These are phyloP conservation scores for Sphinx pinastri DNA, from an alignment of 2,888 invertebrate genomes.

Conservation along the genomic window DNA sequence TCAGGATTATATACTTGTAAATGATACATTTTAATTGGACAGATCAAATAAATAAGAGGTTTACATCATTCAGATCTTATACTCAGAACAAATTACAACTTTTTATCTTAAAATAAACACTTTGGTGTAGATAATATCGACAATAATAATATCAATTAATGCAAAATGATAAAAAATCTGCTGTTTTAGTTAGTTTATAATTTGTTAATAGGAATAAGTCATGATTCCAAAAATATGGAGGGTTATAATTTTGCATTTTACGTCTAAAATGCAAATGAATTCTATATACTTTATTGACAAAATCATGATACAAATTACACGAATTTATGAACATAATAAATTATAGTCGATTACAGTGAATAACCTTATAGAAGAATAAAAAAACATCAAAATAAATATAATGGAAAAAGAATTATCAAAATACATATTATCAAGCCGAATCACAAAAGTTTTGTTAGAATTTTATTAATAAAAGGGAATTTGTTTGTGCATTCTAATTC, in stretches of 20 bases:
- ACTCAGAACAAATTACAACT: constrained; percentile 36
- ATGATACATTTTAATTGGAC: constrained; percentile 59
- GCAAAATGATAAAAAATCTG: constrained; percentile 9
- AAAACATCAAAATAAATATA: no score
- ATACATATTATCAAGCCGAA: not conserved
- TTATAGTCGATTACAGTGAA: not conserved
- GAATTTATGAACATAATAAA: not conserved
- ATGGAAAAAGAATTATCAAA: no score
- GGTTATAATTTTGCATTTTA: not conserved
- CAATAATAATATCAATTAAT: constrained; percentile 17
- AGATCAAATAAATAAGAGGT: constrained; percentile 49
- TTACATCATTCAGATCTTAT: constrained; percentile 54
- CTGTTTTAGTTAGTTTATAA: not conserved
- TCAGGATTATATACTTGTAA: constrained; percentile 49
- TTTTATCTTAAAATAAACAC: constrained; percentile 35
- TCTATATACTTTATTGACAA: not conserved
- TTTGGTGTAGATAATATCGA: constrained; percentile 37
- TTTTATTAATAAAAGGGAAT: constrained; percentile 22
- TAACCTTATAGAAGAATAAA: not conserved
- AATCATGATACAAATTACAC: not conserved
- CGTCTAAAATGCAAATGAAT: not conserved
- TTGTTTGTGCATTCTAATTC: constrained; percentile 57
- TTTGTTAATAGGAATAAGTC: not conserved
- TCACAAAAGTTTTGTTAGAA: not conserved
- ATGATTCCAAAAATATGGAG: constrained; percentile 3